Conservation (phyloP, 2,113 vertebrate genomes). For the Cyphomyrus plagiostoma region DNA sequence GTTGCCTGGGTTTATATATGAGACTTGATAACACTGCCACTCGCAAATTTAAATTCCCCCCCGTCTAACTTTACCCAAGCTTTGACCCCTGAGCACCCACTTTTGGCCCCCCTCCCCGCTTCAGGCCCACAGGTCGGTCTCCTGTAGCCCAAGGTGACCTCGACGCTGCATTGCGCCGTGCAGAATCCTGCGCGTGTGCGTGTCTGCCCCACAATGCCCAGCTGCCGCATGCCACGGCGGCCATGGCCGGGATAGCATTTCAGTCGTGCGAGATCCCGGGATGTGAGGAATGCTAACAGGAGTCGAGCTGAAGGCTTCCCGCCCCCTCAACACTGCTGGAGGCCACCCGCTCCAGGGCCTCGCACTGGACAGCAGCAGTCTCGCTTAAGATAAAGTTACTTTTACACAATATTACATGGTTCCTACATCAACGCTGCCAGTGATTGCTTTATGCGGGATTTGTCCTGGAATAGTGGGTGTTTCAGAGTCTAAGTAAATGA, state of each 20-base stretch:
- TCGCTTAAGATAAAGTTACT: neutral
- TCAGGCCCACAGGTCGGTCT: neutral
- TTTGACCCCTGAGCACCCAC: neutral
- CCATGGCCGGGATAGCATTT: constrained; percentile 1
- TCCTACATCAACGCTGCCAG: neutral
- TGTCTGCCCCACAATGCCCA: constrained; percentile 9
- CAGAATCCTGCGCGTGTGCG: constrained; percentile 20
- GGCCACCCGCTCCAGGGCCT: neutral
- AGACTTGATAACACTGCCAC: neutral
- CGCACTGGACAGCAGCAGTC: neutral
- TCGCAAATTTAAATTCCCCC: neutral
- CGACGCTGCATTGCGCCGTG: constrained; percentile 34
- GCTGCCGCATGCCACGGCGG: constrained; percentile 16
- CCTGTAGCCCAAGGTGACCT: constrained; percentile 42
- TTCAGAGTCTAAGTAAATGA: neutral
- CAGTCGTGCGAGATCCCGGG: neutral
- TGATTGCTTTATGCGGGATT: neutral
- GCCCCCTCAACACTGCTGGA: neutral
- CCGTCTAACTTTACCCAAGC: neutral
- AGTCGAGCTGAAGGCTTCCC: neutral
- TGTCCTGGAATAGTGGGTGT: neutral
- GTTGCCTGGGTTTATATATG: neutral
- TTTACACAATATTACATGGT: neutral
- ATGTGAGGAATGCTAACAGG: constrained; percentile 14
- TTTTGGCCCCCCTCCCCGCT: neutral